Percentiles rank a stretch among this genome's conserved stretches.
Evolutionary conservation across 2,888 invertebrate genomes (phyloP).

Genomic region (Xestia ashworthii): DNA sequence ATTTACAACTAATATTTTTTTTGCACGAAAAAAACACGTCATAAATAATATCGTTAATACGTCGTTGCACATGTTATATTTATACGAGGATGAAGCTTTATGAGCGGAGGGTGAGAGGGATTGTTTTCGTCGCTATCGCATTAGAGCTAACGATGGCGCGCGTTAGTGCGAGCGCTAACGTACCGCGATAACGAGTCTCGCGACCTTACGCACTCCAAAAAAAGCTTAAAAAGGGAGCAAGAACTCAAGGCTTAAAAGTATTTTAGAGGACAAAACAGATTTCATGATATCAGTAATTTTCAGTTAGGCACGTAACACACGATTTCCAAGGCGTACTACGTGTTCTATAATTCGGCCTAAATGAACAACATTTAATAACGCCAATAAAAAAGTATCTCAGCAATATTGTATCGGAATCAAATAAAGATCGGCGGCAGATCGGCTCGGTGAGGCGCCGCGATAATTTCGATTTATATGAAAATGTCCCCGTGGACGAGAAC

Average conservation of each 20-base stretch:
- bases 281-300: slow-evolving; percentile 19
- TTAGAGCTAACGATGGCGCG: slow-evolving; percentile 64
- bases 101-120: slow-evolving; percentile 50
- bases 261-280: slow-evolving; percentile 1
- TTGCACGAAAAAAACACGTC: slow-evolving; percentile 13
- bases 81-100: slow-evolving; percentile 41
- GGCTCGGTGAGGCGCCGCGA: slow-evolving; percentile 32
- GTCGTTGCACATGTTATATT: slow-evolving; percentile 42
- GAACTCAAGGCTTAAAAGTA: not conserved
- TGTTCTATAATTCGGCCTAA: slow-evolving; percentile 11
- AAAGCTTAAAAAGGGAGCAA: slow-evolving; percentile 22
- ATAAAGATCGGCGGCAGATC: slow-evolving; percentile 52
- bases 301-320: slow-evolving; percentile 9
- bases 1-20: not conserved
- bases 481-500: slow-evolving; percentile 45
- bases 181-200: slow-evolving; percentile 53
- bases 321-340: slow-evolving; percentile 1
- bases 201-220: slow-evolving; percentile 26
- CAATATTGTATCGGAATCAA: slow-evolving; percentile 64
- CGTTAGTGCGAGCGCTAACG: slow-evolving; percentile 52
- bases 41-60: slow-evolving; percentile 25
- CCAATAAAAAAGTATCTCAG: slow-evolving; percentile 54
- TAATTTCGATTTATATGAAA: slow-evolving; percentile 67
- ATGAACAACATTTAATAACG: slow-evolving; percentile 52
- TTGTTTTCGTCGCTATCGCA: slow-evolving; percentile 64